phyloP scores from a whole-genome alignment of 2,113 vertebrate genomes.

The Nymphicus hollandicus region DNA sequence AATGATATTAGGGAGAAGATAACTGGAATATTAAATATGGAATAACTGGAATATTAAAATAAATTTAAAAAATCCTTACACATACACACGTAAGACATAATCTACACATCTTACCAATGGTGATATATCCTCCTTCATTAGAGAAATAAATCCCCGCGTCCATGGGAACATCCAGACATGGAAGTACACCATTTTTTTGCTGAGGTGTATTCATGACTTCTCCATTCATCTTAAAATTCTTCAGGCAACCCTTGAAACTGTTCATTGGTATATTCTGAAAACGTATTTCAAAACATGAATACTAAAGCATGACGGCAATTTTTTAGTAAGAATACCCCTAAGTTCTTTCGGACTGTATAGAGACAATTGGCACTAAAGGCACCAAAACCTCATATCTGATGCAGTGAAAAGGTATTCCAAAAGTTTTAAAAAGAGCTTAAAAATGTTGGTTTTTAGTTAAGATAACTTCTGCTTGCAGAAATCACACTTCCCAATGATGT shows the following conservation, averaged over 20 bases:
- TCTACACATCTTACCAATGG: constrained; percentile 76
- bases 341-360: background rate
- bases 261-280: constrained; percentile 81
- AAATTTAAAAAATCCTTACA: background rate
- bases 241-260: constrained; percentile 87
- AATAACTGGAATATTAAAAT: background rate
- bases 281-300: background rate
- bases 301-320: background rate
- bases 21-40: too few species aligned
- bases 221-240: constrained; percentile 84
- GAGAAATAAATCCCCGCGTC: constrained; percentile 88
- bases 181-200: constrained; percentile 75
- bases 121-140: constrained; percentile 79
- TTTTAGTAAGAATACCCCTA: background rate
- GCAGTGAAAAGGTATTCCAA: background rate
- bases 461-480: background rate
- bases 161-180: constrained; percentile 79
- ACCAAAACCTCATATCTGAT: background rate
- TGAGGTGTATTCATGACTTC: constrained; percentile 69
- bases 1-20: background rate
- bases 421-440: background rate
- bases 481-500: background rate
- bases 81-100: background rate
- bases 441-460: background rate
- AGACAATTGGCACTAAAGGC: background rate